A percentile compares a stretch with the other conserved stretches of the same genome.
These are phyloP conservation scores for Rhaphigaster nebulosa DNA, from an alignment of 2,888 invertebrate species.

Conservation along the genomic window DNA sequence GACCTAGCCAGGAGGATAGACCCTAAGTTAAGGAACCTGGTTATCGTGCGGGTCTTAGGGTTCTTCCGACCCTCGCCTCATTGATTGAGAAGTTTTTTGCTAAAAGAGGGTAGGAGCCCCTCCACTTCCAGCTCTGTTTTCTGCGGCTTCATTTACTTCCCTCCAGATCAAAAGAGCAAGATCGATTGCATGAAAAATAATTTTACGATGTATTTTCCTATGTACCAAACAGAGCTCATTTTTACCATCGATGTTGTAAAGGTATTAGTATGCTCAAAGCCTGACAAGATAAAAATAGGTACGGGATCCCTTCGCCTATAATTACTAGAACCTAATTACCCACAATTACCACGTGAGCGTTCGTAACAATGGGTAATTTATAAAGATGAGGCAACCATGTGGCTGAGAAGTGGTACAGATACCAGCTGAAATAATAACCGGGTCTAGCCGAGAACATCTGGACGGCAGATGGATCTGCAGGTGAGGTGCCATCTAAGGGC, in stretches of 20 bases:
- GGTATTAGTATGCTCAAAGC: background rate
- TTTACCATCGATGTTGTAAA: background rate
- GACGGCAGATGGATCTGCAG: constrained; percentile 16
- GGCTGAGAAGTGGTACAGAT: constrained; percentile 33
- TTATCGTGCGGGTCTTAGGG: background rate
- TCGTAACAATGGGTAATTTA: constrained; percentile 41
- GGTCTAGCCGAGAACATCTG: background rate
- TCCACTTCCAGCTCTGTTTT: background rate
- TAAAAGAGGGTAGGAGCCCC: constrained; percentile 3
- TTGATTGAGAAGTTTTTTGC: constrained; percentile 49
- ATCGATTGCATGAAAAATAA: background rate
- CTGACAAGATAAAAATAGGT: background rate
- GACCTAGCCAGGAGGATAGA: background rate
- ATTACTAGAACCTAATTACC: constrained; percentile 41
- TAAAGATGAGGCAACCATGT: constrained; percentile 42
- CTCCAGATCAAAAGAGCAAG: background rate
- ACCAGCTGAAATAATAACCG: constrained; percentile 15
- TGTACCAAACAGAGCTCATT: background rate
- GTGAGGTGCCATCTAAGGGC: background rate
- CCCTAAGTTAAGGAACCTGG: constrained; percentile 12
- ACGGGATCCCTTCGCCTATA: background rate
- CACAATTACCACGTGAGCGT: constrained; percentile 29
- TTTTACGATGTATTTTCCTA: background rate
- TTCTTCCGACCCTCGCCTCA: background rate
- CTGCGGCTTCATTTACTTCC: constrained; percentile 40